These are phyloP conservation scores for Aegypius monachus DNA, from an alignment of 2,113 vertebrate species.

Conservation along the genomic window DNA sequence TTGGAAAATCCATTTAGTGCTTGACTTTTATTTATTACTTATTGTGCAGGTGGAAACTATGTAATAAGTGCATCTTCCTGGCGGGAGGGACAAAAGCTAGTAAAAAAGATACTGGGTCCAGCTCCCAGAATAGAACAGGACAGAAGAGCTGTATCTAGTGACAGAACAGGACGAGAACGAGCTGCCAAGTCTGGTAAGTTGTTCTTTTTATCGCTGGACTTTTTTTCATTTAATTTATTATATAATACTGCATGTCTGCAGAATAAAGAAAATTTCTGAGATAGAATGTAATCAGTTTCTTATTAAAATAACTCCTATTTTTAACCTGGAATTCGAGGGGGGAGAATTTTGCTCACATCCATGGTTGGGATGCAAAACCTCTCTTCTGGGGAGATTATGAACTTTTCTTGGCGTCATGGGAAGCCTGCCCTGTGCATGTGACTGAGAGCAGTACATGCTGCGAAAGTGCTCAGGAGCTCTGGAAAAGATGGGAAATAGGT, in stretches of 20 bases:
- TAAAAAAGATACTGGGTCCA: slow-evolving; percentile 89
- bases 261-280: background rate
- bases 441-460: accelerated
- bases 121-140: slow-evolving; percentile 72
- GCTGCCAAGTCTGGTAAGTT: slow-evolving; percentile 55
- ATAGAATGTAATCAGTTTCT: background rate
- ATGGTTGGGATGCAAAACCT: background rate
- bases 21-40: background rate
- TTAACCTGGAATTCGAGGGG: background rate
- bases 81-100: slow-evolving; percentile 92
- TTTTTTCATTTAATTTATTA: background rate
- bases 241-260: background rate
- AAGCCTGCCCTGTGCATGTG: background rate
- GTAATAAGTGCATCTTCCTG: slow-evolving; percentile 87
- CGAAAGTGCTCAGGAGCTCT: background rate
- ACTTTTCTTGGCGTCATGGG: background rate
- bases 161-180: slow-evolving; percentile 73
- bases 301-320: background rate
- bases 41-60: slow-evolving; percentile 61
- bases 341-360: background rate
- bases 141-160: slow-evolving; percentile 65
- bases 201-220: background rate
- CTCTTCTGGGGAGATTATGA: background rate
- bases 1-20: background rate
- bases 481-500: background rate